Evolutionary conservation across 2,797 vertebrate species (phyloP), one percentile per base, ranked within the genome.

Genomic region (Phataginus tetradactyla): DNA sequence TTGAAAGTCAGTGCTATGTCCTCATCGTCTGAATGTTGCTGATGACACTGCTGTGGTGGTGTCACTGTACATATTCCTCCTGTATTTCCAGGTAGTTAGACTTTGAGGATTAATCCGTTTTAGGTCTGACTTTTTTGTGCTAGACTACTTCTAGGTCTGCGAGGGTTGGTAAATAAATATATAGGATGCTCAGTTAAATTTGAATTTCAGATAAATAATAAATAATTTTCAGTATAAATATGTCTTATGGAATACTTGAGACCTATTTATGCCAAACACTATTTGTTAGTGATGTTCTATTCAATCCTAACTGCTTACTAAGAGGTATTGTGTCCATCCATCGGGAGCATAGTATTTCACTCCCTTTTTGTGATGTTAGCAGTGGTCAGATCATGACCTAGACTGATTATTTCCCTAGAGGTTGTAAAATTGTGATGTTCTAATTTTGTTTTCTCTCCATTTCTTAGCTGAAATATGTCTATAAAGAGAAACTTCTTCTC

Each of bases 121-220:
- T 53, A 39, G 25, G 49, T 92, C 55, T 77, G 68, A 51, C 27
- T 77, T 39, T 32, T 88, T 86, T 27, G 27, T 68, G 51, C 51
- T 34, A 84, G 14, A 75, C 42, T 68, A 91, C 20, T 53, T 92
- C 71, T 88, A 69, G 27, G 39, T 15, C 68, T 92, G 27, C 51
- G 64, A 91, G 34, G 20, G 15, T 92, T 95, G 72, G 25, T 61
- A 92, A 81, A 90, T 85, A 64, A 84, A 94, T 66, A 66, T 91
- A 89, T 8, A 78, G 21, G 29, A 86, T 78, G 7, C 15, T n/a
- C 74, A 64, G 39, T 75, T 87, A 91, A 78, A 57, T 69, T 42
- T 90, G 78, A 87, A 95, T 96, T 88, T 90, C 71, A 85, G 59
- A 61, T 57, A 59, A 69, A 74, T 14, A 57, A 80, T 69, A 39